Percentiles rank a stretch among this genome's conserved stretches.
phyloP scores from a whole-genome alignment of 2,888 invertebrate genomes.

The Stenodema calcarata region DNA sequence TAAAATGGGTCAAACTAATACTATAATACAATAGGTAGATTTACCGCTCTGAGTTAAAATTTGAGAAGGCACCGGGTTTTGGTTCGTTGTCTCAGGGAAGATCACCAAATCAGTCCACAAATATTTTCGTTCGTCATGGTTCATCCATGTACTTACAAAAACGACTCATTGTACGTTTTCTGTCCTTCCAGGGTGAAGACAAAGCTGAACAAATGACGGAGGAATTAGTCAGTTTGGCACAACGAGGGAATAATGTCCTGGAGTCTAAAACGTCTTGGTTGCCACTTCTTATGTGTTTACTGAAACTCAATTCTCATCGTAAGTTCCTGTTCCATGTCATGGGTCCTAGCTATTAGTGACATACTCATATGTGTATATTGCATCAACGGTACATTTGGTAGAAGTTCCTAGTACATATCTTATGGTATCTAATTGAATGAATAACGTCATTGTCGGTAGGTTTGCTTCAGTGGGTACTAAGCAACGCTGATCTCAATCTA shows the following conservation, averaged over 20 bases:
- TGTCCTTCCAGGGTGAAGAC: conserved; percentile 53
- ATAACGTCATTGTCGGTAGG: conserved; percentile 45
- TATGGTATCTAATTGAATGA: too few relatives aligned
- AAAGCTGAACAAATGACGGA: conserved; percentile 57
- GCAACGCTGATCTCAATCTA: conserved; percentile 65
- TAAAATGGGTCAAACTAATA: too few relatives aligned
- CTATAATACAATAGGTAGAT: too few relatives aligned
- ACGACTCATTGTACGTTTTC: background rate
- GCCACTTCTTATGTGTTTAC: conserved; percentile 58
- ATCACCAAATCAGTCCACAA: too few relatives aligned
- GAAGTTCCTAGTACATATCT: too few relatives aligned
- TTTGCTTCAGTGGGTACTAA: conserved; percentile 61
- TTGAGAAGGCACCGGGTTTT: too few relatives aligned
- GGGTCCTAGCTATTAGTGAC: too few relatives aligned
- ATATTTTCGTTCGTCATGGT: background rate
- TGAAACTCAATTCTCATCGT: conserved; percentile 58
- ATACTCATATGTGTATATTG: too few relatives aligned
- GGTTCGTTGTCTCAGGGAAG: too few relatives aligned
- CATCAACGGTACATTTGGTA: background rate
- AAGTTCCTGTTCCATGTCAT: background rate
- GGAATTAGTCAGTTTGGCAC: conserved; percentile 57
- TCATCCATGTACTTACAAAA: background rate
- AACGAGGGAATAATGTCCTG: conserved; percentile 57
- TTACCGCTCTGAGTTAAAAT: too few relatives aligned
- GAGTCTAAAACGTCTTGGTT: conserved; percentile 58